Base-by-base conservation (phyloP, 2,797 vertebrate species). In the Sitta carolinensis region DNA sequence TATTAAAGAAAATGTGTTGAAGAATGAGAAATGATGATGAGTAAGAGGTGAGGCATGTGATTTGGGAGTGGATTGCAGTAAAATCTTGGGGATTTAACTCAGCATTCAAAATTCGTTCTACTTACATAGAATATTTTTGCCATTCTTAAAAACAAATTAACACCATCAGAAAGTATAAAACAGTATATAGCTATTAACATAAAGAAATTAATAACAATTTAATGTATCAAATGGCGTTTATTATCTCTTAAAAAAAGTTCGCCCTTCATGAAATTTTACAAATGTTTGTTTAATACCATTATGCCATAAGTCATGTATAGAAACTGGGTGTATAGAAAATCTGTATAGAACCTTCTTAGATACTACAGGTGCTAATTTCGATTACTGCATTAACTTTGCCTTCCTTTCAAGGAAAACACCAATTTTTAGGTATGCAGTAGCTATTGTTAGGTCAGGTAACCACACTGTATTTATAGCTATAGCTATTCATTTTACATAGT, bases 1-100 rank as follows among this genome's bases (percentile, higher is more conserved):
- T 99, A 51, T 76, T 81, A 84, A 54, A 87, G 45, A 52, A 97
- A 95, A 95, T 26, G 23, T 38, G 45, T 83, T 70, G 8, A 96
- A 25, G 81, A 61, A 91, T 92, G 50, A 61, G 36, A 76, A 92
- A 92, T 51, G 2, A 83, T 36, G 67, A 72, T 64, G 22, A 70
- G 5, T 50, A 51, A 26, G 19, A 40, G 11, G 10, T 67, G 42
- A 66, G 14, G 25, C 2, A 4, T 3, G 50, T 36, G 20, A 58
- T 32, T 34, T 45, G 4, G 19, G 9, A 48, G 19, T 69, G 61
- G 34, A 45, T 26, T 62, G 19, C 11, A 91, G n/a, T 47, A 26
- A 79, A 85, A 90, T 58, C 29, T 29, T 45, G 10, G 7, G 22
- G 6, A 38, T n/a, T 68, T n/a, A 59, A 29, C 11, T 52, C 32